A percentile compares a stretch with the other conserved stretches of the same genome.
These are phyloP conservation scores for Ylistrum balloti DNA, from an alignment of 1,140 invertebrate genomes.

Conservation along the genomic window DNA sequence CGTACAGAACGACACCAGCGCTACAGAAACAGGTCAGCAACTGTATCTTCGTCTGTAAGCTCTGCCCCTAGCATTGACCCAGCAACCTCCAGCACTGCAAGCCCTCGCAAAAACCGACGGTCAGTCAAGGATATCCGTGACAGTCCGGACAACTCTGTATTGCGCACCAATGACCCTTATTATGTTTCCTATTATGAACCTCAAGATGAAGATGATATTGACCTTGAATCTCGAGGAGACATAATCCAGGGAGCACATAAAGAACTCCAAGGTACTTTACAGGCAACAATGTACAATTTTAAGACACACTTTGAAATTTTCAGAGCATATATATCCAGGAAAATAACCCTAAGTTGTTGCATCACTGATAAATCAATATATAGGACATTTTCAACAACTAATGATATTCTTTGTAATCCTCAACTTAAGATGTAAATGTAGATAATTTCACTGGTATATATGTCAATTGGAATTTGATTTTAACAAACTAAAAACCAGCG, in stretches of 20 bases:
- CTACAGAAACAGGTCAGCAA: constrained; percentile 45
- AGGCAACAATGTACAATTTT: too few species aligned
- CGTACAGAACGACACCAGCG: constrained; percentile 46
- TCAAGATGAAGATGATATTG: constrained; percentile 47
- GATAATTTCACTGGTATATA: too few species aligned
- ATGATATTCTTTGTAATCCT: too few species aligned
- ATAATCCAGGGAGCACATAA: constrained; percentile 44
- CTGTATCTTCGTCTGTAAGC: constrained; percentile 40
- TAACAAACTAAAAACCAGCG: too few species aligned
- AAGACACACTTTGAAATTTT: too few species aligned
- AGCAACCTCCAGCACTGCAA: background rate
- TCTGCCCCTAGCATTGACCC: constrained; percentile 24
- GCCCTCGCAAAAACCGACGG: background rate
- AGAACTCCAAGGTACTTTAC: constrained; percentile 59
- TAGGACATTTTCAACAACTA: too few species aligned
- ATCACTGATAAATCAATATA: too few species aligned
- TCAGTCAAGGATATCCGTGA: constrained; percentile 43
- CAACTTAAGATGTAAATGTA: too few species aligned
- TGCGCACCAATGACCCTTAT: constrained; percentile 62
- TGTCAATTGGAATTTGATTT: too few species aligned
- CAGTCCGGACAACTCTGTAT: constrained; percentile 52
- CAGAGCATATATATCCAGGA: too few species aligned
- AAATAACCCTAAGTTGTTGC: too few species aligned
- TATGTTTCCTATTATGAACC: constrained; percentile 62
- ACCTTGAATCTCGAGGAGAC: constrained; percentile 44